Evolutionary conservation across 2,888 invertebrate species (phyloP), one percentile per base, ranked within the genome.

Genomic region (Isotomurus palustris): DNA sequence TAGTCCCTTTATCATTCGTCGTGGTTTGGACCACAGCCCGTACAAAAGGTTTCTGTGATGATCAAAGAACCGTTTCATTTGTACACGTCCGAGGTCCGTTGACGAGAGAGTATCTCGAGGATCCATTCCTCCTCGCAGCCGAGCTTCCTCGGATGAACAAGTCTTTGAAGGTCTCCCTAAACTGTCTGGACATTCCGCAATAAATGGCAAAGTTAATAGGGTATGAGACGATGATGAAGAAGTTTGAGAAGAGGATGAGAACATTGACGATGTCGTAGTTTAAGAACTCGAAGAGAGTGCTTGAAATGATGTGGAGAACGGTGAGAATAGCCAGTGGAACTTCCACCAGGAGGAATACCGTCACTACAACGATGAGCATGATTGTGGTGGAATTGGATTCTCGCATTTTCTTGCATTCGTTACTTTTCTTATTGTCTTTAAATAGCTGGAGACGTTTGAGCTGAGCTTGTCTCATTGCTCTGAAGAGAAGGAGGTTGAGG

Each of bases 141-240:
- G 61, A 52, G n/a, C 36, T 32, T n/a, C 60, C 58, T 2, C 60
- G 57, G n/a, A 88, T 82, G 73, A 94, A 93, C 25, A 82, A 72
- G 17, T 77, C 87, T 72, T 89, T 90, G 75, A 95, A 95, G 0
- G 94, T 94, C 75, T 93, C 91, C 50, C 95, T 81, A 76, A 95
- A 95, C 75, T 91, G 91, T 29, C 91, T 80, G 29, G 91, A 91
- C 95, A 95, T 96, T 17, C 60, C 59, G 38, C 61, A 61, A 38
- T 65, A 65, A 50, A 70, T 69, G 60, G 91, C 93, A 73, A 95
- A 94, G 75, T 94, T 93, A 57, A 93, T 86, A 12, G 92, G 92
- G 76, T 93, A 93, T 45, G 90, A 90, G 36, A 91, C 82, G 58
- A 92, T 86, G 60, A 95, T 88, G 74, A 91, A 87, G 77, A 94